Percentiles rank a stretch among this genome's conserved stretches.
Conservation (phyloP, 2,888 invertebrate genomes). For the Euzophera pinguis region DNA sequence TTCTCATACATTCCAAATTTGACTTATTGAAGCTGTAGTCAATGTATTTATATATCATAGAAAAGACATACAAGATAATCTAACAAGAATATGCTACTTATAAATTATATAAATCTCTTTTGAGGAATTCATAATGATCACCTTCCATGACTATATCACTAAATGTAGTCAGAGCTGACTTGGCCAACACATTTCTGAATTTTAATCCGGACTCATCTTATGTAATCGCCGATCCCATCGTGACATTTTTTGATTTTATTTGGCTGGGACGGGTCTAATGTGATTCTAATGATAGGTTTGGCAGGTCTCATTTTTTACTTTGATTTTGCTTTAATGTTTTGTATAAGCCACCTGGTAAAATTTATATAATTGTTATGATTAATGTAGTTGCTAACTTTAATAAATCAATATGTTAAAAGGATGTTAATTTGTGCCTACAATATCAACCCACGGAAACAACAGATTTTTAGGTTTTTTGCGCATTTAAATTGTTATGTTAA, state of each 20-base stretch:
- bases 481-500: no score
- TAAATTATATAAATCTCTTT: neutral
- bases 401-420: no score
- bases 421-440: no score
- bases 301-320: neutral
- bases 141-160: neutral
- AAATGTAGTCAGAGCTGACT: constrained; percentile 2
- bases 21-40: no score
- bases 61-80: no score
- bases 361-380: neutral
- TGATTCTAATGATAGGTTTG: constrained; percentile 1
- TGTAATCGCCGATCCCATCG: constrained; percentile 3
- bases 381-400: no score
- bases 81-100: neutral
- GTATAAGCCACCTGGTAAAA: neutral
- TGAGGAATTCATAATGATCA: neutral
- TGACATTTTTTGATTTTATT: neutral
- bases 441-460: no score
- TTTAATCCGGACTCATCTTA: constrained; percentile 7
- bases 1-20: no score
- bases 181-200: neutral
- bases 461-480: no score
- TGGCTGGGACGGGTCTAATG: neutral
- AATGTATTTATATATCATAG: no score
- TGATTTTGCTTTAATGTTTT: neutral